phyloP scores from a whole-genome alignment of 2,888 invertebrate genomes.

The Gymnocheta viridis region DNA sequence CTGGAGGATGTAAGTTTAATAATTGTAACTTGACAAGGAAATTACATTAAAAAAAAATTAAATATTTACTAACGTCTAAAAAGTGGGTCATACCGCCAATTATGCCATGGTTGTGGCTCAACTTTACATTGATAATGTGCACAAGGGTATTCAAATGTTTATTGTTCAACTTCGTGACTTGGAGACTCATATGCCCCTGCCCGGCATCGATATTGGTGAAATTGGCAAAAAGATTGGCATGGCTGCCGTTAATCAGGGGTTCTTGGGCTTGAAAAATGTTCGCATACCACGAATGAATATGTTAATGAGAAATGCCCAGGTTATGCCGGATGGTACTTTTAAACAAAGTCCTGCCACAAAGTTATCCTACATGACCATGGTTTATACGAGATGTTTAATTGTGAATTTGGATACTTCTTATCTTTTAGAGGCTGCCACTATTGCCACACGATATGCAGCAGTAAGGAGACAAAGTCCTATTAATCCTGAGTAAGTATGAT shows the following conservation, averaged over 20 bases:
- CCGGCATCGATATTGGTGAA: constrained; percentile 95
- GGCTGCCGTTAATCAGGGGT: constrained; percentile 95
- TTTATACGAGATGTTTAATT: constrained; percentile 92
- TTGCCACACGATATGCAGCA: constrained; percentile 94
- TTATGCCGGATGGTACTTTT: constrained; percentile 94
- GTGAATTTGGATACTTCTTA: constrained; percentile 88
- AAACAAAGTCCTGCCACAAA: constrained; percentile 90
- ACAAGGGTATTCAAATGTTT: constrained; percentile 94
- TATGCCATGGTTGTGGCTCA: constrained; percentile 95
- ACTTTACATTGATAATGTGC: constrained; percentile 89
- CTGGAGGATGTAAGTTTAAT: constrained; percentile 90
- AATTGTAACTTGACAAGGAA: background rate
- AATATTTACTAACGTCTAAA: constrained; percentile 6
- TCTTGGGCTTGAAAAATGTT: constrained; percentile 91
- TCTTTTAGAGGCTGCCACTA: constrained; percentile 91
- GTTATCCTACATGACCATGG: constrained; percentile 91
- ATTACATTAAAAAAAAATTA: background rate
- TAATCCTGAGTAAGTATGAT: constrained; percentile 85
- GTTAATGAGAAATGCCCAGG: constrained; percentile 95
- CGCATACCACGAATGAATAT: constrained; percentile 93
- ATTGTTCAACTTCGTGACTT: constrained; percentile 94
- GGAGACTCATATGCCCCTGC: constrained; percentile 92
- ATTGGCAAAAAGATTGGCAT: constrained; percentile 96
- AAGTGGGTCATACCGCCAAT: constrained; percentile 96
- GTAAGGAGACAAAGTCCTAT: constrained; percentile 93